Evolutionary conservation across 2,888 invertebrate genomes (phyloP).

Genomic region (Steinernema scapterisci): DNA sequence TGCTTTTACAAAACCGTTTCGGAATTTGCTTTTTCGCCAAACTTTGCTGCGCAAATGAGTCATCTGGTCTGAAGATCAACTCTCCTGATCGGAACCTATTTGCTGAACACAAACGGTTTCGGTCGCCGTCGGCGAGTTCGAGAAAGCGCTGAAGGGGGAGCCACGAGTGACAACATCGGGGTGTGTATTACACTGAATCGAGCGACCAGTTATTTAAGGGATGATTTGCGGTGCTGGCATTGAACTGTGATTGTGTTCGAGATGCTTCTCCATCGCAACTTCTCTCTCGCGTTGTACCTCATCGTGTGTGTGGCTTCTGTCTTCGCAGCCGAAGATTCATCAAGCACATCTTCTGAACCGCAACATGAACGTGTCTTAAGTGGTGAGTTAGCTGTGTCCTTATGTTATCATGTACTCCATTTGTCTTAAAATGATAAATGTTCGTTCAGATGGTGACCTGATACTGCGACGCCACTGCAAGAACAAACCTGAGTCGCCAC

Average conservation of each 20-base stretch:
- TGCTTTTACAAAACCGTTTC: too few relatives aligned
- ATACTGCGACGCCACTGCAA: conserved; percentile 14
- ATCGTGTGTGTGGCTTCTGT: neutral
- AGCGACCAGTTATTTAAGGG: conserved; percentile 28
- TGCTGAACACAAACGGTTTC: conserved; percentile 27
- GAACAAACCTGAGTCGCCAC: neutral
- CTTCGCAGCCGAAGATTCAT: neutral
- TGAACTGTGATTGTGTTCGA: conserved; percentile 29
- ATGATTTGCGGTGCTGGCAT: neutral
- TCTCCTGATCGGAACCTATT: conserved; percentile 23
- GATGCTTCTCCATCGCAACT: conserved; percentile 17
- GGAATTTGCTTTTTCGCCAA: neutral
- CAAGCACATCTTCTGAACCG: neutral
- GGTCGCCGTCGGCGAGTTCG: neutral
- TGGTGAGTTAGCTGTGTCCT: neutral
- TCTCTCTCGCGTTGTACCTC: neutral
- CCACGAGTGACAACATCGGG: conserved; percentile 28
- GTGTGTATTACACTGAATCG: conserved; percentile 22
- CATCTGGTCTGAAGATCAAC: conserved; percentile 11
- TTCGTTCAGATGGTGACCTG: neutral
- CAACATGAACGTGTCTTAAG: conserved; percentile 3
- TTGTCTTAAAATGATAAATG: neutral
- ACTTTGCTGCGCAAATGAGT: neutral
- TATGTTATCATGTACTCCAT: neutral
- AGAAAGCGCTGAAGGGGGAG: neutral